Base-by-base conservation (phyloP, 2,888 invertebrate genomes). In the Nipponacmea schrenckii region DNA sequence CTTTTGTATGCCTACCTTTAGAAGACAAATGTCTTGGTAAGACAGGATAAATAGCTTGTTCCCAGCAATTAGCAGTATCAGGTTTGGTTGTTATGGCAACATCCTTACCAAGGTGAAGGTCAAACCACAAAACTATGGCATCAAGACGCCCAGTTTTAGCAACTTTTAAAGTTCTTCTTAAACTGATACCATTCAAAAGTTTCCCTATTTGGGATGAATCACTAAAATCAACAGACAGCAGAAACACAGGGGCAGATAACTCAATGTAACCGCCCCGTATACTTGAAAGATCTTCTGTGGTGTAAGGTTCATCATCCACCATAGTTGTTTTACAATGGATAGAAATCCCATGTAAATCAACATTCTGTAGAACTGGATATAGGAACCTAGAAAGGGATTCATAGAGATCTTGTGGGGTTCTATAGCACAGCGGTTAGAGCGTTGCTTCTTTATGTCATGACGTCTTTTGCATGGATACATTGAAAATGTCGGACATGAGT, bases 41-140 rank as follows among this genome's bases (percentile, higher is more conserved):
- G 12, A 87, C 79, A 27, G 92, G 92, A 85, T 93, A 94, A 56
- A 95, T 90, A 10, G 94, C 94, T 85, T 94, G 94, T 84, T 95
- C 94, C 95, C 95, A 95, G 81, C 94, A 94, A 75, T 91, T 83
- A 8, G 78, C 71, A 8, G 73, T 78, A 14, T 83, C 89, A 2
- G 93, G 93, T 76, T 92, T 91, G 12, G 93, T 93, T 67, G 92
- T 92, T 56, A 94, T 89, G 0, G 88, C 90, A 46, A 92, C 90
- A 56, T 91, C 90, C 12, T 93, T 92, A 80, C 93, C 92, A 66
- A 95, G 89, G 84, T 93, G 89, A 72, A 95, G 89, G 83, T 93
- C 92, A 84, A 95, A 95, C 93, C 93, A 94, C 50, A 93, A 91
- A 68, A 92, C 92, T 64, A 94, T 88, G 31, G 92, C 91, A 88